phyloP scores from a whole-genome alignment of 2,797 vertebrate species.

The Schizothorax lantsangensis region DNA sequence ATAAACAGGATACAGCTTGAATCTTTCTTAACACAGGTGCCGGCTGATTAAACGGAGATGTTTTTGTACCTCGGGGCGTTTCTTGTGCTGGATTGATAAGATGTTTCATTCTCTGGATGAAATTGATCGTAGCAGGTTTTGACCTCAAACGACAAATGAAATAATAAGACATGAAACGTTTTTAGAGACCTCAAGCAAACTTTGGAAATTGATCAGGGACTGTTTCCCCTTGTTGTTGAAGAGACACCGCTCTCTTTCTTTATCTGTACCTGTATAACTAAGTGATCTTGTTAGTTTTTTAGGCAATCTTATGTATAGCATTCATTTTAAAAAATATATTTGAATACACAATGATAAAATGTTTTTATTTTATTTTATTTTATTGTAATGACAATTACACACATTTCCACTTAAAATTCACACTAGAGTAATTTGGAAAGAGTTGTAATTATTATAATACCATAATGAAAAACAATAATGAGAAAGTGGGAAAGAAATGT shows the following conservation, averaged over 20 bases:
- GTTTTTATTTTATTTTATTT: not conserved
- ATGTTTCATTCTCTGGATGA: conserved; percentile 36
- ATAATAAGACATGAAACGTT: not conserved
- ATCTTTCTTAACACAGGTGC: conserved; percentile 25
- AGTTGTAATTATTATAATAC: not conserved
- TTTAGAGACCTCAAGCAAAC: not conserved
- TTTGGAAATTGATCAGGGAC: not conserved
- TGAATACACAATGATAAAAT: not conserved
- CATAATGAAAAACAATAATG: not conserved
- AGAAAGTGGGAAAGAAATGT: not conserved
- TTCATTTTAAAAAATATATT: not conserved
- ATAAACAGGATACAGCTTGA: conserved; percentile 5
- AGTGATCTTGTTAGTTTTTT: not conserved
- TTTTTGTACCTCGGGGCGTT: not conserved
- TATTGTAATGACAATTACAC: not conserved
- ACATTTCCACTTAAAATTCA: not conserved
- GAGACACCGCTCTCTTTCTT: not conserved
- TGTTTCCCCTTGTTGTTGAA: not conserved
- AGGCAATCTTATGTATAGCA: not conserved
- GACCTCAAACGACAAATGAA: conserved; percentile 16
- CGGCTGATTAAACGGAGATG: conserved; percentile 36
- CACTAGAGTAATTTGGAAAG: too few species aligned
- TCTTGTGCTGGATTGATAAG: conserved; percentile 27
- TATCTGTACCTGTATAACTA: not conserved
- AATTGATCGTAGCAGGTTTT: conserved; percentile 36